Conservation (phyloP, 2,797 vertebrate species). For the Oreonectes daqikongensis region DNA sequence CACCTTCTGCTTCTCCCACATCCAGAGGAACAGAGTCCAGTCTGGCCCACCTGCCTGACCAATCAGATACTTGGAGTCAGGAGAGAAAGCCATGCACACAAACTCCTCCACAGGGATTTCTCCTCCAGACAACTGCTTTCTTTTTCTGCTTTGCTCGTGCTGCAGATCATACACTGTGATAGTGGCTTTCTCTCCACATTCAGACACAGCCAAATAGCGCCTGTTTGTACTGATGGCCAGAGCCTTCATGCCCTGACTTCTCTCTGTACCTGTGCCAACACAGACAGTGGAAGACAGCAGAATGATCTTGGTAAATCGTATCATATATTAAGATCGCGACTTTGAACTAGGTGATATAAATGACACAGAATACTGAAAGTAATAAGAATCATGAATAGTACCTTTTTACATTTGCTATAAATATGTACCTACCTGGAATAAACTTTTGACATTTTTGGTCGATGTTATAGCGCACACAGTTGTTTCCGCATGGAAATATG, state of each 20-base stretch:
- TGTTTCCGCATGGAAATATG: constrained; percentile 85
- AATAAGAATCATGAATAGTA: not conserved
- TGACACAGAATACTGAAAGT: not conserved
- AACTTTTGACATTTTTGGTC: constrained; percentile 84
- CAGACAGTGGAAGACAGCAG: not conserved
- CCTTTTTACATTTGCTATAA: not conserved
- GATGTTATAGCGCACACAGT: constrained; percentile 84
- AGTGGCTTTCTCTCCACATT: constrained; percentile 76
- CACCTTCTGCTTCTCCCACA: constrained; percentile 91
- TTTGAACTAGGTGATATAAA: not conserved
- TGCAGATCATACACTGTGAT: constrained; percentile 87
- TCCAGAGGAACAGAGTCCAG: constrained; percentile 83
- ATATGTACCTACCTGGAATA: constrained; percentile 80
- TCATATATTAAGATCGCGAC: not conserved
- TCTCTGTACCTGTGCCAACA: constrained; percentile 79
- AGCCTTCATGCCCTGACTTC: constrained; percentile 80
- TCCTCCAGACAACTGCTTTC: constrained; percentile 76
- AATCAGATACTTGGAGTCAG: constrained; percentile 86
- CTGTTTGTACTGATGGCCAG: constrained; percentile 85
- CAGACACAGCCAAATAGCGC: constrained; percentile 87
- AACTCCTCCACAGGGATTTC: constrained; percentile 75
- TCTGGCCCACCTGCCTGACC: constrained; percentile 82
- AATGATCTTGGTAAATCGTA: not conserved
- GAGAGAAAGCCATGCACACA: constrained; percentile 87
- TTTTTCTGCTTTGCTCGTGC: constrained; percentile 79